These are phyloP conservation scores for Nixonia krombeini DNA, from an alignment of 1,140 invertebrate genomes.

Conservation along the genomic window DNA sequence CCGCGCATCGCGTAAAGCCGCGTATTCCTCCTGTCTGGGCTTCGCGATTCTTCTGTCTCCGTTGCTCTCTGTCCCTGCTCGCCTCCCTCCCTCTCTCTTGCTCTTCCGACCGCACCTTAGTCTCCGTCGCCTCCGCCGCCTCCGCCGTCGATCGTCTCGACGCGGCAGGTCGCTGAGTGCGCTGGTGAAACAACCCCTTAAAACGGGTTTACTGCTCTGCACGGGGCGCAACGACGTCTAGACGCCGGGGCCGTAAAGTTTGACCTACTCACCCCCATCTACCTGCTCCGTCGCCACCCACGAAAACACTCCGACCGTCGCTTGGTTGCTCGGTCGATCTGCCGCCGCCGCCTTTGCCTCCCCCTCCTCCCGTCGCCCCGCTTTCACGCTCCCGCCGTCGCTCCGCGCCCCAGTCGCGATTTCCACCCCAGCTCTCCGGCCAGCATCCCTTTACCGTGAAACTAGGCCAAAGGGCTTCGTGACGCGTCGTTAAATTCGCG, in stretches of 20 bases:
- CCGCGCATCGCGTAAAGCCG: slow-evolving; percentile 40
- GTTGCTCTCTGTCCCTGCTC: neutral
- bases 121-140: neutral
- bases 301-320: slow-evolving; percentile 17
- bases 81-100: neutral
- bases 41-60: too few species aligned
- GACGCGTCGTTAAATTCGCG: slow-evolving; percentile 34
- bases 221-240: slow-evolving; percentile 70
- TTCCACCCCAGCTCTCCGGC: too few species aligned
- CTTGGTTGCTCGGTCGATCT: slow-evolving; percentile 11
- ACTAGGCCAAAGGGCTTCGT: slow-evolving; percentile 57
- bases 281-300: slow-evolving; percentile 17
- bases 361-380: neutral
- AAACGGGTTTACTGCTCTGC: slow-evolving; percentile 69
- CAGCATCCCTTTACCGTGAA: slow-evolving; percentile 25
- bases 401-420: neutral
- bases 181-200: slow-evolving; percentile 71
- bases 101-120: too few species aligned
- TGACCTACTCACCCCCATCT: slow-evolving; percentile 70
- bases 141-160: slow-evolving; percentile 3
- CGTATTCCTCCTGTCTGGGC: slow-evolving; percentile 31
- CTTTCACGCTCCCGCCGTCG: slow-evolving; percentile 15
- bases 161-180: slow-evolving; percentile 52
- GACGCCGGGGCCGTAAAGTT: slow-evolving; percentile 70
- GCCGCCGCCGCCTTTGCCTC: slow-evolving; percentile 5